Conservation (phyloP, 2,888 invertebrate species). For the Cataglyphis rosenhaueri region DNA sequence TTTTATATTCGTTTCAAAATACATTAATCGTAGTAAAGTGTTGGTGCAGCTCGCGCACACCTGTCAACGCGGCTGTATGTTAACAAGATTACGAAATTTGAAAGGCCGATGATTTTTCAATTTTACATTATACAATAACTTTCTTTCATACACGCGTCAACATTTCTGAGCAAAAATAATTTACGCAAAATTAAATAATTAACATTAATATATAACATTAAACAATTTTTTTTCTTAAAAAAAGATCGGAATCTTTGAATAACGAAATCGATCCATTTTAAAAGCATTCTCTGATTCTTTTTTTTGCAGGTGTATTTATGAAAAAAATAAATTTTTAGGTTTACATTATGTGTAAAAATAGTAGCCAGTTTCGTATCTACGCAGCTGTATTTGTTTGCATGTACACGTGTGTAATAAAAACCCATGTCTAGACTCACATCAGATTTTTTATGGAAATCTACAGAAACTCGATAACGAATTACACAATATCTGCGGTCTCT, state of each 20-base stretch:
- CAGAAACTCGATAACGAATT: constrained; percentile 5
- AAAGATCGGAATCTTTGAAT: not conserved
- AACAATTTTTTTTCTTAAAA: not conserved
- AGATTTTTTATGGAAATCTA: not conserved
- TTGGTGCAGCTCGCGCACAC: constrained; percentile 69
- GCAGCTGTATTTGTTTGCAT: not conserved
- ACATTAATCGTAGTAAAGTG: not conserved
- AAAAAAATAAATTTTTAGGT: not conserved
- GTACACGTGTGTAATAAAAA: not conserved
- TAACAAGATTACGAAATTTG: constrained; percentile 61
- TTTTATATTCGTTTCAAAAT: constrained; percentile 23
- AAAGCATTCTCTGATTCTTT: not conserved
- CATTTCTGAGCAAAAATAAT: not conserved
- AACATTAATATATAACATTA: no score
- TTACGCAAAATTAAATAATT: no score
- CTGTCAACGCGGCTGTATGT: constrained; percentile 7
- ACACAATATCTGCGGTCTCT: constrained; percentile 7
- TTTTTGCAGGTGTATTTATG: not conserved
- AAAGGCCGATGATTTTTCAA: constrained; percentile 46
- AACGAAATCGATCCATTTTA: not conserved
- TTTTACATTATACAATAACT: not conserved
- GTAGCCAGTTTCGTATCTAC: not conserved
- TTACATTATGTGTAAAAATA: not conserved
- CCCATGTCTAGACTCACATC: not conserved
- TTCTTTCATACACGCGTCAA: not conserved